phyloP scores from a whole-genome alignment of 2,113 vertebrate species.

The Arvicanthis niloticus region DNA sequence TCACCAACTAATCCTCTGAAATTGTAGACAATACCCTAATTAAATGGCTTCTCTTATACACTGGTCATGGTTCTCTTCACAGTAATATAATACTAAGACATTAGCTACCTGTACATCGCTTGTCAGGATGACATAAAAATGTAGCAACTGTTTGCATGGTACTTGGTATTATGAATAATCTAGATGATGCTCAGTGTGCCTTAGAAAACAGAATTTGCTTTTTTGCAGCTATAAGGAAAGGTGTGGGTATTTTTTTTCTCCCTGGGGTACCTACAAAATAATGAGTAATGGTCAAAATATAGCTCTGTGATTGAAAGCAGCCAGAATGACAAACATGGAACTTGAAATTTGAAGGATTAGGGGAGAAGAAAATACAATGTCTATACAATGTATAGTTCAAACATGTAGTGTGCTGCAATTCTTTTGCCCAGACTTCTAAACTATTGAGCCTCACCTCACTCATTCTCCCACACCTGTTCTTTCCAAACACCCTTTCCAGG shows the following conservation, averaged over 20 bases:
- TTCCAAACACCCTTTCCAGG: not conserved
- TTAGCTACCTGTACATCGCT: not conserved
- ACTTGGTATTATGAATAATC: not conserved
- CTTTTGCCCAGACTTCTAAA: not conserved
- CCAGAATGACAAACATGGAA: not conserved
- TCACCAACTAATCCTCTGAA: not conserved
- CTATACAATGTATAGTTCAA: not conserved
- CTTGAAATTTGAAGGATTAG: not conserved
- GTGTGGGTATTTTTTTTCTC: not conserved
- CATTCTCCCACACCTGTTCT: not conserved
- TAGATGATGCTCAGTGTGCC: not conserved
- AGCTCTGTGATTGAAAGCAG: slow-evolving; percentile 23
- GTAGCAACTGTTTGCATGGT: not conserved
- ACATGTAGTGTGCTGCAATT: not conserved
- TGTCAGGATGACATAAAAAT: not conserved
- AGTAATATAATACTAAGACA: not conserved
- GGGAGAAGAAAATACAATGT: not conserved
- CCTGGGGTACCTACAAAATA: not conserved
- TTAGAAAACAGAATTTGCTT: slow-evolving; percentile 49
- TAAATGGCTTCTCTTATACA: not conserved
- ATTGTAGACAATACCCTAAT: not conserved
- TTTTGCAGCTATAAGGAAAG: not conserved
- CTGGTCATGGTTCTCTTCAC: not conserved
- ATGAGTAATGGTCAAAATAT: slow-evolving; percentile 7
- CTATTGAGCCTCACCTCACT: not conserved